Conservation (phyloP, 2,113 vertebrate genomes). For the Hoplias malabaricus region DNA sequence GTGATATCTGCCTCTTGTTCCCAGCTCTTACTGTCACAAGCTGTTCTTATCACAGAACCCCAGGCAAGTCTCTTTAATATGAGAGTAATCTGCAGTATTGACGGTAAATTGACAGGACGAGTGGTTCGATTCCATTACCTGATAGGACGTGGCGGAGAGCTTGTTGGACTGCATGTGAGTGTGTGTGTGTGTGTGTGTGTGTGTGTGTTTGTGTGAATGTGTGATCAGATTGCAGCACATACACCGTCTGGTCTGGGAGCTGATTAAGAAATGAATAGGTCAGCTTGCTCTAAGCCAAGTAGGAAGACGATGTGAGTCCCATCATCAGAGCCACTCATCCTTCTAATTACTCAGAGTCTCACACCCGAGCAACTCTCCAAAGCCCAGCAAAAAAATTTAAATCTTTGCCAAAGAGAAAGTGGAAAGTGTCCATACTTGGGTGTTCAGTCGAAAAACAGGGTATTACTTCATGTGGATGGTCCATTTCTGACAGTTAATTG, state of each 20-base stretch:
- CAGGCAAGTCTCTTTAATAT: conserved; percentile 52
- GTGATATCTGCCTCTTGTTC: background rate
- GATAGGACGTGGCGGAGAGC: conserved; percentile 59
- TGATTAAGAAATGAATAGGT: conserved; percentile 56
- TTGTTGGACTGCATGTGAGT: conserved; percentile 50
- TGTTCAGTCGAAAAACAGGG: too few relatives aligned
- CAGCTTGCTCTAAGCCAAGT: conserved; percentile 32
- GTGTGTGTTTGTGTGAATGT: too few relatives aligned
- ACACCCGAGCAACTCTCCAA: background rate
- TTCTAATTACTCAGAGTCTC: conserved; percentile 53
- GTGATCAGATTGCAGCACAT: conserved; percentile 62
- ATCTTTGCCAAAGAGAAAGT: background rate
- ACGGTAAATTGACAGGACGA: conserved; percentile 62
- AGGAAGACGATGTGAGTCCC: conserved; percentile 50
- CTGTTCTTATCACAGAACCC: conserved; percentile 54
- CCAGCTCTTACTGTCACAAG: conserved; percentile 28
- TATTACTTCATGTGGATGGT: too few relatives aligned
- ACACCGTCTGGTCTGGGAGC: conserved; percentile 54
- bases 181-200: too few relatives aligned
- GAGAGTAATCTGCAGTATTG: conserved; percentile 54
- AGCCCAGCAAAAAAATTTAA: too few relatives aligned
- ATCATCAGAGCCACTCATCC: conserved; percentile 49
- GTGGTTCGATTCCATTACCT: conserved; percentile 66
- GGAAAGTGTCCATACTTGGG: background rate
- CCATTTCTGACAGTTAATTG: too few relatives aligned